Base-by-base conservation (phyloP, 1,140 invertebrate genomes). In the Drosophila orena region DNA sequence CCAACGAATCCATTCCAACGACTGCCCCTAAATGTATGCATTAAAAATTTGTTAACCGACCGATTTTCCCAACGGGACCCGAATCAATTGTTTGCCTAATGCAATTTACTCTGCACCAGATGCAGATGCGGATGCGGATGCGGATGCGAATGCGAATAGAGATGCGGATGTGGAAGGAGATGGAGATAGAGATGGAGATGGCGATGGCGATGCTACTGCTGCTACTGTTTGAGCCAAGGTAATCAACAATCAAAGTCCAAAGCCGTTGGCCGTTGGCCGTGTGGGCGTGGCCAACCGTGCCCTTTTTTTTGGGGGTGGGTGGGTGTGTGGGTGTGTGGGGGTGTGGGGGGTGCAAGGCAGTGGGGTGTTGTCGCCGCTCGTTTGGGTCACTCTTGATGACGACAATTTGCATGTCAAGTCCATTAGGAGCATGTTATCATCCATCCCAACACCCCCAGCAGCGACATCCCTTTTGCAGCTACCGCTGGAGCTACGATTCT, bases 351-450 rank as follows among this genome's bases (percentile, higher is more conserved):
- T 3, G 3, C 52, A 40, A 17, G 50, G 35, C 22, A 3, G 35
- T 14, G 34, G 60, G 60, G 37, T 68, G 46, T 37, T 17, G 77
- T 54, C 50, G 57, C 66, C 40, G 78, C 66, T 81, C 75, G 75
- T 77, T 77, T 77, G 57, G 74, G 76, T 43, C 65, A 61, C 78
- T 81, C 72, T 57, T 81, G 79, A 81, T 81, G 79, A 81, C 68
- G 79, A 81, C 79, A 77, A 81, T 81, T 81, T 81, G 79, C 79
- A 81, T 81, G 79, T 81, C 79, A 81, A 81, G 79, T 81, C 79
- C 79, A 81, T 81, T 81, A 81, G 78, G 78, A 81, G 73, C 66
- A 72, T 81, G 78, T 81, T 81, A 81, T 81, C 79, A 81, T 76
- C 59, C 49, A 42, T 40, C 49, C 22, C 20, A 14, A 17, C 49